Conservation (phyloP, 2,113 vertebrate genomes). For the Dermatemys mawii region DNA sequence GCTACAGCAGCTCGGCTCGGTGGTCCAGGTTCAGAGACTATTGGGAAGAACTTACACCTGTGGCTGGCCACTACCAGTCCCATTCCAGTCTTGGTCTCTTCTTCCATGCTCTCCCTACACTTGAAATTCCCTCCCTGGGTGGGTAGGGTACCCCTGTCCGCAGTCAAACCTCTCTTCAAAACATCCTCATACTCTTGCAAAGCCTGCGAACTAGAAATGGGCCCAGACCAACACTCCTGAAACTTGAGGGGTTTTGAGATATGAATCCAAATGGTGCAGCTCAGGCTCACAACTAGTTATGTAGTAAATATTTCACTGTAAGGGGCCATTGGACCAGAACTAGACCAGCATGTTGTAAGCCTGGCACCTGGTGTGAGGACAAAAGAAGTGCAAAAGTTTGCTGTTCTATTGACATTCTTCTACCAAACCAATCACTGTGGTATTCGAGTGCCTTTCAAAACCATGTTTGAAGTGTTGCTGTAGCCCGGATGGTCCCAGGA, state of each 20-base stretch:
- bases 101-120: background rate
- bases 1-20: background rate
- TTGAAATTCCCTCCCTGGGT: background rate
- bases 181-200: background rate
- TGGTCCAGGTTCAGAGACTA: background rate
- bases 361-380: background rate
- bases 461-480: too few relatives aligned
- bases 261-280: background rate
- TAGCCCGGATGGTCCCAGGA: too few relatives aligned
- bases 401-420: background rate
- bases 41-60: background rate
- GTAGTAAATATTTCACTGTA: conserved; percentile 2
- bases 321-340: background rate
- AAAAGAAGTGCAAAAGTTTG: background rate
- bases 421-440: background rate
- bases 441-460: background rate
- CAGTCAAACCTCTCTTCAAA: background rate
- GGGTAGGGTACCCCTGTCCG: background rate
- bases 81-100: background rate
- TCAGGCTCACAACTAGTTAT: background rate
- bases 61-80: background rate
- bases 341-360: background rate
- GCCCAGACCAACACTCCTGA: background rate
- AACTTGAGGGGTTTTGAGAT: background rate
- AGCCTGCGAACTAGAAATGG: background rate